A percentile compares a stretch with the other conserved stretches of the same genome.
These are phyloP conservation scores for Drosophila koepferae DNA, from an alignment of 2,888 invertebrate genomes.

Conservation along the genomic window DNA sequence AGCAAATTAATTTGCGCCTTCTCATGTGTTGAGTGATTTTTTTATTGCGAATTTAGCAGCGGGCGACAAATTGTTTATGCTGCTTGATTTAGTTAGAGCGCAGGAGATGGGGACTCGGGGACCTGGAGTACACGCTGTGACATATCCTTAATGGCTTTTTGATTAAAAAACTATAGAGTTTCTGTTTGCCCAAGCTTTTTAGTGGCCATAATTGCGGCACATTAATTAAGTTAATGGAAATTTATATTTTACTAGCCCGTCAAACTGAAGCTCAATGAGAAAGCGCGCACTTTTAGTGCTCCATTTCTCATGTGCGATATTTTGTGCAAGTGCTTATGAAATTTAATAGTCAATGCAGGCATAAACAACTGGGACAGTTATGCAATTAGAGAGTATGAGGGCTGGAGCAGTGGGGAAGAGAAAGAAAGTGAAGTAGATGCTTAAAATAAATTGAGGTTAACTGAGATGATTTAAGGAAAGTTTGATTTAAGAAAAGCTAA, in stretches of 20 bases:
- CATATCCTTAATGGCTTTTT: conserved; percentile 68
- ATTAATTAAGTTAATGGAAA: conserved; percentile 80
- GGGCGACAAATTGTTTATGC: conserved; percentile 76
- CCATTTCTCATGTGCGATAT: conserved; percentile 56
- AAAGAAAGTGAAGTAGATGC: neutral
- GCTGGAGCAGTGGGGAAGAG: neutral
- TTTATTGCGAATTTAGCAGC: conserved; percentile 75
- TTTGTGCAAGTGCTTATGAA: conserved; percentile 48
- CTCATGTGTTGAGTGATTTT: conserved; percentile 65
- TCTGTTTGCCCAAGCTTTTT: conserved; percentile 60
- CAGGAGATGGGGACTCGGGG: neutral
- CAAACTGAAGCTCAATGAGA: conserved; percentile 31
- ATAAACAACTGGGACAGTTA: conserved; percentile 31
- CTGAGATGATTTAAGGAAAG: neutral
- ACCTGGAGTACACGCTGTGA: conserved; percentile 65
- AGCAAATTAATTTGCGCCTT: conserved; percentile 66
- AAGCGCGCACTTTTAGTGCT: conserved; percentile 46
- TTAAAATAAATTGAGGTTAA: neutral
- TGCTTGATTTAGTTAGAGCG: conserved; percentile 64
- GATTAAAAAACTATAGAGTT: conserved; percentile 80
- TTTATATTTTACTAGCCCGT: conserved; percentile 68
- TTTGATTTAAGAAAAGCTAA: neutral
- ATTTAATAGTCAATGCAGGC: conserved; percentile 44
- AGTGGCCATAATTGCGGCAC: conserved; percentile 71
- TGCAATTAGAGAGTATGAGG: conserved; percentile 45